Evolutionary conservation across 2,888 invertebrate species (phyloP).

Genomic region (Trimorus sp.): DNA sequence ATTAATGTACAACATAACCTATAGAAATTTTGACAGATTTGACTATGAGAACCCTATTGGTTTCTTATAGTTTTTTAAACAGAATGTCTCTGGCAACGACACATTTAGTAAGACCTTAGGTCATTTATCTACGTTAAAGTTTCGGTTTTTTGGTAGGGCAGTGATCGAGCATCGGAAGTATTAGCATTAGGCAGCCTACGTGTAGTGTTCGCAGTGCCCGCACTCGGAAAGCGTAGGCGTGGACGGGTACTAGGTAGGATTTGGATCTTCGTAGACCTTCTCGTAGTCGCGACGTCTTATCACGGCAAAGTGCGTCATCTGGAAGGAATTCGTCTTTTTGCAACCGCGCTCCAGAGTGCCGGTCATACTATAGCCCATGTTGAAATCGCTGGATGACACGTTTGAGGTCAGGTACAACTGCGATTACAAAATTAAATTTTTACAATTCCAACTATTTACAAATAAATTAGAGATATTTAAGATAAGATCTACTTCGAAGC

Average conservation of each 20-base stretch:
- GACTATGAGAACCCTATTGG: too few species aligned
- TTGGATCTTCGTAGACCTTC: conserved; percentile 82
- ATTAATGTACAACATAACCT: too few species aligned
- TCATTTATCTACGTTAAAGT: neutral
- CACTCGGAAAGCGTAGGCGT: conserved; percentile 80
- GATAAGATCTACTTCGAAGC: too few species aligned
- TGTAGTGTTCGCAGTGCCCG: conserved; percentile 79
- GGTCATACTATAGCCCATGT: conserved; percentile 95
- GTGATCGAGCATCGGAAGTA: conserved; percentile 2
- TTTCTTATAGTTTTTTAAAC: too few species aligned
- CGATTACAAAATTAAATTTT: conserved; percentile 44
- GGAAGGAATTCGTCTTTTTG: conserved; percentile 89
- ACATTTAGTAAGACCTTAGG: too few species aligned
- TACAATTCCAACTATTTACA: too few species aligned
- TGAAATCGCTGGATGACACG: conserved; percentile 92
- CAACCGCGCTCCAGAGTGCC: conserved; percentile 91
- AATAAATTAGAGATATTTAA: too few species aligned
- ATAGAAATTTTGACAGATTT: too few species aligned
- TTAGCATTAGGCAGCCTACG: conserved; percentile 71
- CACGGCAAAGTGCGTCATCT: conserved; percentile 94
- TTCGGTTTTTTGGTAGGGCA: neutral
- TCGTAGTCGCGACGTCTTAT: conserved; percentile 90
- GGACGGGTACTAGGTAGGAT: conserved; percentile 81
- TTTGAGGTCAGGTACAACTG: conserved; percentile 91
- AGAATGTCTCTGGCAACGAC: too few species aligned